A percentile compares a stretch with the other conserved stretches of the same genome.
These are phyloP conservation scores for Chouioia cunea DNA, from an alignment of 2,888 invertebrate genomes.

Conservation along the genomic window DNA sequence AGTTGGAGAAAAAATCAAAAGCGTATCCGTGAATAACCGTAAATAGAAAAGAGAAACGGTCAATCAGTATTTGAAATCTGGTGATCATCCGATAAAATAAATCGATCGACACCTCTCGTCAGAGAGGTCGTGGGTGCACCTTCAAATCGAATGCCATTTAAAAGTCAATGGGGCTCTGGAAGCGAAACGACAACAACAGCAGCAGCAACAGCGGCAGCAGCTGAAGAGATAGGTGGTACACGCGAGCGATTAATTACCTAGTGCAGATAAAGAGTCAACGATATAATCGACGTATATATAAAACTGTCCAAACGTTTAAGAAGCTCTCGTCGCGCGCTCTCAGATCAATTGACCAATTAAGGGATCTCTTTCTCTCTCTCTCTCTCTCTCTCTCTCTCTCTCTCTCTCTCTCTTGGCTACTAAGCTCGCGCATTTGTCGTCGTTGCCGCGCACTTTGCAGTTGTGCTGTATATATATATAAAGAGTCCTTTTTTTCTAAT, in stretches of 20 bases:
- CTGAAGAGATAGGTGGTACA: neutral
- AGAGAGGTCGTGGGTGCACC: too few species aligned
- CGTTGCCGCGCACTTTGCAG: constrained; percentile 8
- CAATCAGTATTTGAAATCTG: too few species aligned
- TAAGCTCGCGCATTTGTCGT: constrained; percentile 47
- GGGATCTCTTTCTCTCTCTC: constrained; percentile 37
- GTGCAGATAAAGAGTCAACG: constrained; percentile 29
- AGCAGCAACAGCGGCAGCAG: too few species aligned
- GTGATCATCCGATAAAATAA: too few species aligned
- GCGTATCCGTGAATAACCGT: too few species aligned
- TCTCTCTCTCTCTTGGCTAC: too few species aligned
- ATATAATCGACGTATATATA: neutral
- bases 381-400: too few species aligned
- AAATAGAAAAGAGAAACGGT: too few species aligned
- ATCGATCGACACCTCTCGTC: too few species aligned
- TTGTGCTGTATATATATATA: neutral
- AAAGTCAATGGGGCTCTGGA: constrained; percentile 35
- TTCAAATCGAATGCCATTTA: constrained; percentile 31
- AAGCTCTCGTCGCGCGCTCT: constrained; percentile 28
- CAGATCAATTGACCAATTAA: constrained; percentile 49
- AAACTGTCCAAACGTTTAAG: too few species aligned
- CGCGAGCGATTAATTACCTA: constrained; percentile 45
- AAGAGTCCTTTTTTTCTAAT: constrained; percentile 23
- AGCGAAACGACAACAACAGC: neutral
- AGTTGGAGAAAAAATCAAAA: too few species aligned